phyloP scores from a whole-genome alignment of 2,888 invertebrate genomes.

The Penaeus monodon region DNA sequence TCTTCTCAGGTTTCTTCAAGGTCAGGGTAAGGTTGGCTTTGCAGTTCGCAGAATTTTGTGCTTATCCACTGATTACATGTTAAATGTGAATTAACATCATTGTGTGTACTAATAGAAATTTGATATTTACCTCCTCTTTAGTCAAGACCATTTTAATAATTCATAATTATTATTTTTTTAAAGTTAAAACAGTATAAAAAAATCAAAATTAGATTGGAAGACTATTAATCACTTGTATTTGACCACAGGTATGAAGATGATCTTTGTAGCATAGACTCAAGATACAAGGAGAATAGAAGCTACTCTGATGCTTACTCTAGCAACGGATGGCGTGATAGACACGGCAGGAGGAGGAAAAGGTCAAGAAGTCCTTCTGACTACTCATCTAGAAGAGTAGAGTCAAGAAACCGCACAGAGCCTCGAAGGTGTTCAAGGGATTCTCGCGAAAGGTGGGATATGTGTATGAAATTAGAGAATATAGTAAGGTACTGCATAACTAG shows the following conservation, averaged over 20 bases:
- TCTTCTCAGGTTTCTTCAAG: constrained; percentile 14
- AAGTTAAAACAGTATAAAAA: background rate
- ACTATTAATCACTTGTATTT: background rate
- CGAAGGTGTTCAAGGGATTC: constrained; percentile 4
- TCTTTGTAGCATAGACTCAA: constrained; percentile 12
- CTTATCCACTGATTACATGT: background rate
- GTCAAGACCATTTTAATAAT: too few relatives aligned
- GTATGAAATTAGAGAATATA: background rate
- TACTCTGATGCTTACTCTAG: background rate
- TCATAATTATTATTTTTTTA: background rate
- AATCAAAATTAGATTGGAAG: background rate
- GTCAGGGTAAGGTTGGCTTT: background rate
- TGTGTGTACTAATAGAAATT: too few relatives aligned
- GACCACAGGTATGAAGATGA: constrained; percentile 23
- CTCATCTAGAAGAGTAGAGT: background rate
- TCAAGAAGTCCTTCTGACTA: constrained; percentile 11
- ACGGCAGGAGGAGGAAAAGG: background rate
- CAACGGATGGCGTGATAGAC: constrained; percentile 12
- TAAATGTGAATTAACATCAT: background rate
- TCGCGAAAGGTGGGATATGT: constrained; percentile 18
- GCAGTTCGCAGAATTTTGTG: background rate
- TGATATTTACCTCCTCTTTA: too few relatives aligned
- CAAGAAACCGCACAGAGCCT: constrained; percentile 8
- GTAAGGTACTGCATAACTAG: background rate
- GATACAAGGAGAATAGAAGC: constrained; percentile 16